A percentile compares a stretch with the other conserved stretches of the same genome.
phyloP scores from a whole-genome alignment of 2,113 vertebrate genomes.

The Rhabdornis inornatus region DNA sequence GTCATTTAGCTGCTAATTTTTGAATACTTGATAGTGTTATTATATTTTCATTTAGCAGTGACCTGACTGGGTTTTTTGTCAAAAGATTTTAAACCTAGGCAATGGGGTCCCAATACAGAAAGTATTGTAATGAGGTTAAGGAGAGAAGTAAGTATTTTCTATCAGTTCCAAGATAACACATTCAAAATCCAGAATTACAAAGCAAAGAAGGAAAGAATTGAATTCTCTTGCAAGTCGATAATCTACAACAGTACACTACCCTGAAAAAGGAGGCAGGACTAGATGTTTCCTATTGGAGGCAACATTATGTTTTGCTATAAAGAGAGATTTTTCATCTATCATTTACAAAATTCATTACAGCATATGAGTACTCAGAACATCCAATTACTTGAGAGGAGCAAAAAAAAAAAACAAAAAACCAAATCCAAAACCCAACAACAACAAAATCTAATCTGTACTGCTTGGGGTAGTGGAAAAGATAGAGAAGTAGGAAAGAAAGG shows the following conservation, averaged over 20 bases:
- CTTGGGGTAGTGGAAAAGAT: neutral
- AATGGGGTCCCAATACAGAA: neutral
- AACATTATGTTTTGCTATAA: neutral
- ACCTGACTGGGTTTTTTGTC: neutral
- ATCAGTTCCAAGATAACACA: neutral
- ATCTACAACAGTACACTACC: neutral
- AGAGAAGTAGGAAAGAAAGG: neutral
- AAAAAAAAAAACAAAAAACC: neutral
- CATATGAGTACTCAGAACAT: neutral
- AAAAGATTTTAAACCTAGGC: neutral
- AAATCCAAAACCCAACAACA: neutral
- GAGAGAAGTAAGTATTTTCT: neutral
- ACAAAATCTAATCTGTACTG: neutral
- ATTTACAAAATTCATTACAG: neutral
- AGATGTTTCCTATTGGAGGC: neutral
- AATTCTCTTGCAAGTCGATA: neutral
- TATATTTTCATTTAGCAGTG: neutral
- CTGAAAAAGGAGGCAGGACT: neutral
- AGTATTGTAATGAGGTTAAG: neutral
- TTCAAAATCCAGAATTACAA: neutral
- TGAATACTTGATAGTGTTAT: neutral
- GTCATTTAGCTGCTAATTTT: neutral
- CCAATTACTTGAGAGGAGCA: neutral
- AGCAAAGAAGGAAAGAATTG: neutral
- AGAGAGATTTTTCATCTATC: neutral